Percentiles rank a stretch among this genome's conserved stretches.
phyloP scores from a whole-genome alignment of 2,113 vertebrate species.

The Hydrochoerus hydrochaeris region DNA sequence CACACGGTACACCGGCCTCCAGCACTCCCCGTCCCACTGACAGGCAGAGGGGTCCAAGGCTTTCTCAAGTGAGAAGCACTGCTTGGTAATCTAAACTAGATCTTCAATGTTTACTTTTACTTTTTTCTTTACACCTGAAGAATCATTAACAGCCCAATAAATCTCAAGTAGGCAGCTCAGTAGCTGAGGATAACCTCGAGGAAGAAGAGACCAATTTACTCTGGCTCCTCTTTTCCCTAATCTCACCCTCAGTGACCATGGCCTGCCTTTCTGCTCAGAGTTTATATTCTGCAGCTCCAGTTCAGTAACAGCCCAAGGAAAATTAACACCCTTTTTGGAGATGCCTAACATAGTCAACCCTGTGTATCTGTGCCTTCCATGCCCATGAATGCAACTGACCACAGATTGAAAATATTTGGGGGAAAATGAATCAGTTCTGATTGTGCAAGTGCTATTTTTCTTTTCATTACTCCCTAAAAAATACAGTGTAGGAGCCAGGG shows the following conservation, averaged over 20 bases:
- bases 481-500: not conserved
- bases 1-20: not conserved
- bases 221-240: not conserved
- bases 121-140: constrained; percentile 6
- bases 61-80: not conserved
- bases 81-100: not conserved
- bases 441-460: not conserved
- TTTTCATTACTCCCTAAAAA: not conserved
- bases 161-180: not conserved
- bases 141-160: constrained; percentile 30
- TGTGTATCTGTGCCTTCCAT: not conserved
- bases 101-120: not conserved
- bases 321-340: not conserved
- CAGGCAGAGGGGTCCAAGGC: too few relatives aligned
- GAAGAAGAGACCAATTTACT: not conserved
- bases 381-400: not conserved
- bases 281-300: not conserved
- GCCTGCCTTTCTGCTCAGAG: not conserved
- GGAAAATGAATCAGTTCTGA: not conserved
- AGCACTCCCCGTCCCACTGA: rapidly evolving
- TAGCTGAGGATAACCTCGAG: not conserved
- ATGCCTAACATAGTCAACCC: not conserved
- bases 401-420: not conserved
- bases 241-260: not conserved
- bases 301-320: not conserved